Evolutionary conservation across 2,888 invertebrate genomes (phyloP), one percentile per base, ranked within the genome.

Genomic region (Odontothrips loti): DNA sequence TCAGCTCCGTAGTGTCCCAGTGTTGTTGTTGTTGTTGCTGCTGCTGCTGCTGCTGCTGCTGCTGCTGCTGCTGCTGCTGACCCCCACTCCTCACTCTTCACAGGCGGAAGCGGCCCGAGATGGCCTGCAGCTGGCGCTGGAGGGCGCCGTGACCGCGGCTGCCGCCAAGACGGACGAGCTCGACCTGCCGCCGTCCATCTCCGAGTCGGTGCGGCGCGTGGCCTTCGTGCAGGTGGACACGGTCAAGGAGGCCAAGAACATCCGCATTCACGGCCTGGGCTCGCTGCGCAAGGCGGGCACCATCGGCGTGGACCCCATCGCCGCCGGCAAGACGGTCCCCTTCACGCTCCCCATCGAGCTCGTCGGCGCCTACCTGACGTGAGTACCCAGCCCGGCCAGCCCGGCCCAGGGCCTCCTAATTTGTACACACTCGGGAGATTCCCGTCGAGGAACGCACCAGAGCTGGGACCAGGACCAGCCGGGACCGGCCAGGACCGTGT

Each of bases 111-210:
- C 27, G 68, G 68, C 68, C 11, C 68, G 68, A 3, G 68, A 75
- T 11, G 68, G 68, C 2, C 68, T 75, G 68, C 68, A 27, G 68
- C 11, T 11, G 68, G 68, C 68, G 23, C 68, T 75, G 68, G 27
- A 27, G 12, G 27, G 10, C 23, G 27, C 68, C 68, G 23, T 75
- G 68, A 27, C 68, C 27, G 23, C 12, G 23, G 23, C 12, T 10
- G 27, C 23, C 68, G 12, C 23, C 8, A 23, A 9, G 68, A 12
- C 23, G 27, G 68, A 27, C 23, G 68, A 75, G 23, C 68, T 75
- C 23, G 68, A 75, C 68, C 27, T 75, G 27, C 68, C 68, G 27
- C 68, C 68, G 27, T 75, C 23, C 68, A 75, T 75, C 68, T 27
- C 23, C 11, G 23, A 75, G 68, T 27, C 68, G 68, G 68, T 75